Conservation (phyloP, 2,113 vertebrate genomes). For the Sigmodon hispidus region DNA sequence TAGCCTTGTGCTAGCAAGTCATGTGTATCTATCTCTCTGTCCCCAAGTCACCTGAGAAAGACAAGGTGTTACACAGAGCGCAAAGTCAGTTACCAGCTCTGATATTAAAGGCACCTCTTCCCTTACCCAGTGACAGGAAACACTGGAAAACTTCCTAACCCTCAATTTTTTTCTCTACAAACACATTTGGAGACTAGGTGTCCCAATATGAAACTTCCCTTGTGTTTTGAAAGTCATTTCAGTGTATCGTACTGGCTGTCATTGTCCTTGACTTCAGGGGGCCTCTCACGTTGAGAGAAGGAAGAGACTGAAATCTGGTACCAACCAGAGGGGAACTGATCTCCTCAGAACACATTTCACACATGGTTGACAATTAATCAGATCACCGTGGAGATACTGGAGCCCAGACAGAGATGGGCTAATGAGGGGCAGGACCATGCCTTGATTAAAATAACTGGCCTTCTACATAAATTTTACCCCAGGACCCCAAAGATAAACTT, state of each 20-base stretch:
- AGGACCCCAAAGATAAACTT: not conserved
- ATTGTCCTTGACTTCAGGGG: not conserved
- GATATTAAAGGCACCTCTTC: not conserved
- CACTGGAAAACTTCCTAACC: not conserved
- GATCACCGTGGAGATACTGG: not conserved
- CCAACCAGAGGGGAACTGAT: not conserved
- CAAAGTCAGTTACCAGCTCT: conserved; percentile 1
- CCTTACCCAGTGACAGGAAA: not conserved
- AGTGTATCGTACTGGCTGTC: accelerated
- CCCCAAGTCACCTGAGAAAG: conserved; percentile 1
- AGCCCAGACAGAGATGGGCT: not conserved
- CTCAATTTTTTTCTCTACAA: not conserved
- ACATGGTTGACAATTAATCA: not conserved
- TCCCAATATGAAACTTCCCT: not conserved
- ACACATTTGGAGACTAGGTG: not conserved
- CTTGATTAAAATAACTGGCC: not conserved
- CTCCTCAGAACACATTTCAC: not conserved
- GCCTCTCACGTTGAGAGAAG: not conserved
- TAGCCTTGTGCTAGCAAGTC: conserved; percentile 22
- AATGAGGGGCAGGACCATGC: not conserved
- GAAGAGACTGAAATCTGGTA: not conserved
- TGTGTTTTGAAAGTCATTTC: not conserved
- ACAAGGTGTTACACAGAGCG: not conserved
- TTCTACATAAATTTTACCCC: not conserved
- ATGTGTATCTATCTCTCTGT: not conserved